Evolutionary conservation across 2,888 invertebrate species (phyloP).

Genomic region (Drosophila nr. fundita): DNA sequence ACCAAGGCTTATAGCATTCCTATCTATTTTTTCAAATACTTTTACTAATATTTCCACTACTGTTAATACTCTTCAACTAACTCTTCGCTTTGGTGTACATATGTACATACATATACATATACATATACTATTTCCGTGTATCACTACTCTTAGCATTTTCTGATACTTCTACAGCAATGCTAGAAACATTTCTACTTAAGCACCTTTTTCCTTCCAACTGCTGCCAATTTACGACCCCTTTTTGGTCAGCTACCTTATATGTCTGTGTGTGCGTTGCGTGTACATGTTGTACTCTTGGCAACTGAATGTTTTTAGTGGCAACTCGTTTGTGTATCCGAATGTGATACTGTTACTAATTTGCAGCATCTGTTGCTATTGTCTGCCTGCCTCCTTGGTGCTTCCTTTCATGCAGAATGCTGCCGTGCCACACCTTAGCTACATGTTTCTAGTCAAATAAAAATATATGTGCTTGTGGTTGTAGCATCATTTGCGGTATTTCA

Average conservation of each 20-base stretch:
- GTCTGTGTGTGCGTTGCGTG: background rate
- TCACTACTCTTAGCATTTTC: background rate
- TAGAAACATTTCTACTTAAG: background rate
- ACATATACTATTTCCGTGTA: background rate
- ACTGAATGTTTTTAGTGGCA: constrained; percentile 21
- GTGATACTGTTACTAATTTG: constrained; percentile 18
- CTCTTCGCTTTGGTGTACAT: background rate
- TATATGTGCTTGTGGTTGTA: constrained; percentile 1
- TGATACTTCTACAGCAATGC: background rate
- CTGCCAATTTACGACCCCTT: background rate
- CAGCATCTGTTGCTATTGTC: constrained; percentile 57
- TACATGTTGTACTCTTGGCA: constrained; percentile 8
- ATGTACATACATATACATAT: background rate
- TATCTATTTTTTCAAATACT: background rate
- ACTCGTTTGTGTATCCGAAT: constrained; percentile 2
- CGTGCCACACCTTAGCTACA: constrained; percentile 46
- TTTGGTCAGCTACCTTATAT: background rate
- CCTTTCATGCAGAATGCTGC: constrained; percentile 16
- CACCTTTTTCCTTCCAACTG: background rate
- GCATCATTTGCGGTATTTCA: constrained; percentile 52
- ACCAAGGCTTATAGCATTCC: background rate
- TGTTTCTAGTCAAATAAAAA: background rate
- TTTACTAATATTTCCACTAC: constrained; percentile 1
- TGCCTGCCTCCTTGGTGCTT: constrained; percentile 4
- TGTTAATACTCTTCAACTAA: background rate